phyloP scores from a whole-genome alignment of 1,140 invertebrate genomes.

The Solenopsis invicta region DNA sequence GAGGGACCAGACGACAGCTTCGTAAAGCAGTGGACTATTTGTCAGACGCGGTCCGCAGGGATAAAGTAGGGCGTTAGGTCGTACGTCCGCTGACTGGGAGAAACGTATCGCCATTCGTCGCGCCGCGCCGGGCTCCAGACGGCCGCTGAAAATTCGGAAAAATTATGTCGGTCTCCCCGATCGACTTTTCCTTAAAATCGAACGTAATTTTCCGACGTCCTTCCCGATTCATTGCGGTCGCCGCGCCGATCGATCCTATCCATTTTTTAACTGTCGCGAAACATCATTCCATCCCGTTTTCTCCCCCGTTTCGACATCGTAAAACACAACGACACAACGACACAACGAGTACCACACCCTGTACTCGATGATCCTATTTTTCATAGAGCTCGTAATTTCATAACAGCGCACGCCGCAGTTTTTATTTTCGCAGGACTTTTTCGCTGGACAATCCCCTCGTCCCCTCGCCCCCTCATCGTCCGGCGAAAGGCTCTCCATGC shows the following conservation, averaged over 20 bases:
- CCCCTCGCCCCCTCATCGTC: neutral
- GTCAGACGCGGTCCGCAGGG: constrained; percentile 31
- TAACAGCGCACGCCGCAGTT: constrained; percentile 7
- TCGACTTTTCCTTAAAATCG: neutral
- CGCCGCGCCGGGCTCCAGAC: neutral
- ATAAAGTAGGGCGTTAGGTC: constrained; percentile 33
- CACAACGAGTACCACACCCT: neutral
- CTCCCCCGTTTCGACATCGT: neutral
- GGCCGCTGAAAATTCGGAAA: constrained; percentile 30
- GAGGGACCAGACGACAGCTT: constrained; percentile 2
- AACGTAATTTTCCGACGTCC: neutral
- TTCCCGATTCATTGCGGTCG: neutral
- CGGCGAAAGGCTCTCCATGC: neutral
- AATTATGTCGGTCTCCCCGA: constrained; percentile 9
- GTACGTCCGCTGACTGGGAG: constrained; percentile 18
- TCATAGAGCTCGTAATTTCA: constrained; percentile 43
- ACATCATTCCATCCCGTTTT: neutral
- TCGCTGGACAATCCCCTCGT: neutral
- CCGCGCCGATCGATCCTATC: neutral
- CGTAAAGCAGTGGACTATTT: constrained; percentile 41
- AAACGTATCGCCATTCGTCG: constrained; percentile 22
- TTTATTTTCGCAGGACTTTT: constrained; percentile 33
- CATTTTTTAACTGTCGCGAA: constrained; percentile 2
- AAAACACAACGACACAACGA: constrained; percentile 16
- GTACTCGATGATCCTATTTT: constrained; percentile 37